A percentile compares a stretch with the other conserved stretches of the same genome.
phyloP scores from a whole-genome alignment of 2,113 vertebrate genomes.

The Tachysurus fulvidraco region DNA sequence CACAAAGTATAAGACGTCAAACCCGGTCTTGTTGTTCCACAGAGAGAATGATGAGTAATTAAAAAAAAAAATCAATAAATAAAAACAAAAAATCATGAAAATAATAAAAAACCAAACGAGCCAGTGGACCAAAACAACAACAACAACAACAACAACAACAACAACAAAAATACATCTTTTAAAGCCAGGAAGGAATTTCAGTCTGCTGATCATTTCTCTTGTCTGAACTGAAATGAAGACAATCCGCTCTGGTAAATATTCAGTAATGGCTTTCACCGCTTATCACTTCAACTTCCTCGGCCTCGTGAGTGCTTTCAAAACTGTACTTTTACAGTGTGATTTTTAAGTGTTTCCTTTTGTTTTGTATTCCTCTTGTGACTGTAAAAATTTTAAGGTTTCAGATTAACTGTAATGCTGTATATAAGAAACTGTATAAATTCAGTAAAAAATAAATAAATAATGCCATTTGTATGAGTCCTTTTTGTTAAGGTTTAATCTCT shows the following conservation, averaged over 20 bases:
- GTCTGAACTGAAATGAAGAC: not conserved
- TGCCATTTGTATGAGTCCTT: not conserved
- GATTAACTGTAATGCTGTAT: conserved; percentile 56
- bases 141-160: not conserved
- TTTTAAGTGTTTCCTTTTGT: conserved; percentile 11
- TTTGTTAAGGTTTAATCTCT: too few relatives aligned
- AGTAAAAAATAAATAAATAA: conserved; percentile 45
- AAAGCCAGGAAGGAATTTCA: conserved; percentile 10
- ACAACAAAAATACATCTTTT: not conserved
- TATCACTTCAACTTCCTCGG: conserved; percentile 32
- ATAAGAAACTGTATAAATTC: conserved; percentile 59
- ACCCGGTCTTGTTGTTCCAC: conserved; percentile 6
- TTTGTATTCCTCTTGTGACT: conserved; percentile 40
- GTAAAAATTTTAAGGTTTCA: conserved; percentile 55
- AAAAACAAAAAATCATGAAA: not conserved
- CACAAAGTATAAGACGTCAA: not conserved
- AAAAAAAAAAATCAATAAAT: not conserved
- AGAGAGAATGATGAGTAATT: not conserved
- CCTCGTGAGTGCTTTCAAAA: conserved; percentile 25
- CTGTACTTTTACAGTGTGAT: conserved; percentile 22
- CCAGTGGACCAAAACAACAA: not conserved
- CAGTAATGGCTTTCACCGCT: conserved; percentile 29
- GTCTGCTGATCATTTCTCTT: conserved; percentile 28
- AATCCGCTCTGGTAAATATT: conserved; percentile 15
- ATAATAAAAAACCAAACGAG: not conserved